These are phyloP conservation scores for Pheosia tremula DNA, from an alignment of 2,888 invertebrate species.

Conservation along the genomic window DNA sequence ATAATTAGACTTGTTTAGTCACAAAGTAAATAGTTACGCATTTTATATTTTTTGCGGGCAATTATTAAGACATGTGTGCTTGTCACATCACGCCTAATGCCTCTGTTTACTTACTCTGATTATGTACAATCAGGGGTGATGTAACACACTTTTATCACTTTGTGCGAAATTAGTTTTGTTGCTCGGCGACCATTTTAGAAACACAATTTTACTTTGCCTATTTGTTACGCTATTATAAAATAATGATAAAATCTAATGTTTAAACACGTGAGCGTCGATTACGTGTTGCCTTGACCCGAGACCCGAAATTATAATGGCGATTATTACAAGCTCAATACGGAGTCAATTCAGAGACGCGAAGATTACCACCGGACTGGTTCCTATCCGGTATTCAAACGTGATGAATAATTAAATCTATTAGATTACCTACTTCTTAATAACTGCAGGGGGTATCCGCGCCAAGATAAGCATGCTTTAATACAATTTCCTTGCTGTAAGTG, in stretches of 20 bases:
- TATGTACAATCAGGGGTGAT: conserved; percentile 61
- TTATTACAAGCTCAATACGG: conserved; percentile 42
- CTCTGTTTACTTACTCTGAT: conserved; percentile 62
- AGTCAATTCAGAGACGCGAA: conserved; percentile 41
- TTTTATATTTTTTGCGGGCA: conserved; percentile 49
- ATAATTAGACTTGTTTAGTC: conserved; percentile 44
- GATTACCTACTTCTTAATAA: conserved; percentile 48
- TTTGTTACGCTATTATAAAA: conserved; percentile 33
- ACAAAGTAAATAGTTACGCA: conserved; percentile 58
- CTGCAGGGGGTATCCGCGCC: conserved; percentile 47
- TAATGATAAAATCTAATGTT: conserved; percentile 24
- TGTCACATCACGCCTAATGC: conserved; percentile 58
- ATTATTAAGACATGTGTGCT: conserved; percentile 57
- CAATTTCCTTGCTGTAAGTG: conserved; percentile 33
- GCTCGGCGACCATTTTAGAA: conserved; percentile 28
- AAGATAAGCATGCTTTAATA: conserved; percentile 34
- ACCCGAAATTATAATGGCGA: conserved; percentile 46
- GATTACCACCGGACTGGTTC: conserved; percentile 55
- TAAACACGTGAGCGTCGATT: conserved; percentile 18
- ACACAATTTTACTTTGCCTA: conserved; percentile 29
- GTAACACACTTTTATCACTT: conserved; percentile 54
- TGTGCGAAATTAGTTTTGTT: conserved; percentile 39
- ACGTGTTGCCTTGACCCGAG: conserved; percentile 50
- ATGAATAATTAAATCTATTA: conserved; percentile 62
- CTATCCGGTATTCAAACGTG: conserved; percentile 55